phyloP scores from a whole-genome alignment of 2,113 vertebrate species.

The Porphyrio hochstetteri region DNA sequence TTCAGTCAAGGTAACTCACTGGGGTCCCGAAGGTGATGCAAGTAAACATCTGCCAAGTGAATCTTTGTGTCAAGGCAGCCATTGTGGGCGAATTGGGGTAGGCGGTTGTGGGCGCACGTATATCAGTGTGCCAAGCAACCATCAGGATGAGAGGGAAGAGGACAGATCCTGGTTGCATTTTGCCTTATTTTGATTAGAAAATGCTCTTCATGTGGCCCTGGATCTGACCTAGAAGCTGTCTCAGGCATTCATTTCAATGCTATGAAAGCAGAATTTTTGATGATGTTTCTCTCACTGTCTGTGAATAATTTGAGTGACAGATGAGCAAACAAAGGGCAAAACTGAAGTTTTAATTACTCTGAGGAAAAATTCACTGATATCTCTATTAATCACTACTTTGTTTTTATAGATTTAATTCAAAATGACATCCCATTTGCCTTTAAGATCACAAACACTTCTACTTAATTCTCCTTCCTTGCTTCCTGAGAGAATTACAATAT shows the following conservation, averaged over 20 bases:
- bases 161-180: background rate
- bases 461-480: background rate
- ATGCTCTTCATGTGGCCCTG: background rate
- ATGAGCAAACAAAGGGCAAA: background rate
- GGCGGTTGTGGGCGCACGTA: background rate
- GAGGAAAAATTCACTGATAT: background rate
- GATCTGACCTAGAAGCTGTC: background rate
- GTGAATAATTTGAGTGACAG: background rate
- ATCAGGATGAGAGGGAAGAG: background rate
- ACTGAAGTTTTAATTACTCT: background rate
- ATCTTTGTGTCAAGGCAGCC: slow-evolving; percentile 44
- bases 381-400: background rate
- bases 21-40: slow-evolving; percentile 48
- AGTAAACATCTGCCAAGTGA: slow-evolving; percentile 64
- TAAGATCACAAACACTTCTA: background rate
- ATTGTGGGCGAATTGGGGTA: background rate
- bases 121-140: slow-evolving; percentile 43
- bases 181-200: background rate
- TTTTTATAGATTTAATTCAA: background rate
- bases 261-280: background rate
- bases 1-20: slow-evolving; percentile 63
- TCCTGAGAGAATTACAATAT: background rate
- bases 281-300: background rate
- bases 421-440: background rate
- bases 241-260: background rate